Conservation (phyloP, 92 coral and sea anemone species). For the Parazoanthus darwini region DNA sequence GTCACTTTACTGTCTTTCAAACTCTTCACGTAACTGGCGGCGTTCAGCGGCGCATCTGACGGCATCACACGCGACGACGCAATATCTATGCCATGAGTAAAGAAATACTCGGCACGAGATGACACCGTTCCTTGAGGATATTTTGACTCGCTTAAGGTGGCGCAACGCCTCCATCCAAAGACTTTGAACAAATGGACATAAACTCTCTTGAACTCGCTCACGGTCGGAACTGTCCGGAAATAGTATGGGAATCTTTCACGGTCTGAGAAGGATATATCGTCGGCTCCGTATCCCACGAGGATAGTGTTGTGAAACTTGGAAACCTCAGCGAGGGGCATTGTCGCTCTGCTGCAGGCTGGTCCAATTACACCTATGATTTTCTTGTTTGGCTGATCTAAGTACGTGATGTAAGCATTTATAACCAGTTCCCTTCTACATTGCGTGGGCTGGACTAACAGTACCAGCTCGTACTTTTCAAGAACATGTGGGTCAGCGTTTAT, state of each 20-base stretch:
- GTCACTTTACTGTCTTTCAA: slow-evolving; percentile 59
- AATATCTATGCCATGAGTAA: slow-evolving; percentile 56
- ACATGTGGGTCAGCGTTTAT: slow-evolving; percentile 57
- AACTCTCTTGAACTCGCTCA: slow-evolving; percentile 71
- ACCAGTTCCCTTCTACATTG: slow-evolving; percentile 84
- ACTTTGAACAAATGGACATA: slow-evolving; percentile 59
- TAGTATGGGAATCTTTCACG: slow-evolving; percentile 68
- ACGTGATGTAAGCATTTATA: slow-evolving; percentile 64
- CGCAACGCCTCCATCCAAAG: slow-evolving; percentile 74
- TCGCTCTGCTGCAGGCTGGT: slow-evolving; percentile 80
- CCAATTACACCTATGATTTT: slow-evolving; percentile 74
- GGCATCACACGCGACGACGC: slow-evolving; percentile 79
- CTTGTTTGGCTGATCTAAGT: slow-evolving; percentile 55
- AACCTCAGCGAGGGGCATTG: slow-evolving; percentile 77
- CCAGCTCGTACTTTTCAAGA: slow-evolving; percentile 52
- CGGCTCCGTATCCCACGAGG: slow-evolving; percentile 84
- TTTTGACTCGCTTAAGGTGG: slow-evolving; percentile 65
- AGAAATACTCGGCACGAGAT: slow-evolving; percentile 73
- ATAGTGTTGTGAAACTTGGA: slow-evolving; percentile 69
- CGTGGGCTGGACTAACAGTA: slow-evolving; percentile 59
- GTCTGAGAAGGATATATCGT: slow-evolving; percentile 74
- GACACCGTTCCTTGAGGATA: slow-evolving; percentile 72
- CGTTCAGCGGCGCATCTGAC: slow-evolving; percentile 60
- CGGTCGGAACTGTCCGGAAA: slow-evolving; percentile 78
- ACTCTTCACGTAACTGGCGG: slow-evolving; percentile 53